Conservation (phyloP, 1,140 invertebrate species). For the Cylas formicarius region DNA sequence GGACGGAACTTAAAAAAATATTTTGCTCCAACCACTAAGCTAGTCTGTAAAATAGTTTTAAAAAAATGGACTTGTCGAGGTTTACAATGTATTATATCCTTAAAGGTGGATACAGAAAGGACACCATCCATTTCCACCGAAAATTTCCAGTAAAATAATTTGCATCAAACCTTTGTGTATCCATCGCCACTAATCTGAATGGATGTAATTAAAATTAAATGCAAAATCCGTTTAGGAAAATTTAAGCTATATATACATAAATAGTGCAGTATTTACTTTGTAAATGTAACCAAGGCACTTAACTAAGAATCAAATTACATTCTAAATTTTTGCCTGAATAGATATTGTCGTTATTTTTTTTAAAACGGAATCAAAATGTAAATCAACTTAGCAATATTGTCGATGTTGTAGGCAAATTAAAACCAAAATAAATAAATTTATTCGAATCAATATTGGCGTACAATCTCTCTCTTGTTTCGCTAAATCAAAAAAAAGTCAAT, state of each 20-base stretch:
- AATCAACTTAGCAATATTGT: too few species aligned
- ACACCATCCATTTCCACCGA: too few species aligned
- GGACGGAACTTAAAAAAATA: too few species aligned
- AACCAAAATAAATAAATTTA: slow-evolving; percentile 8
- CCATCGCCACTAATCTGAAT: neutral
- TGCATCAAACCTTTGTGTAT: slow-evolving; percentile 6
- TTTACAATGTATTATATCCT: too few species aligned
- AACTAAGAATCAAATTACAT: slow-evolving; percentile 25
- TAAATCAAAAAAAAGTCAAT: slow-evolving; percentile 8
- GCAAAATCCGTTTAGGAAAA: slow-evolving; percentile 18
- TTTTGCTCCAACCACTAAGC: too few species aligned
- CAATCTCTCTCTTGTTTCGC: too few species aligned
- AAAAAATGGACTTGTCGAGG: too few species aligned
- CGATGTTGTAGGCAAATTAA: too few species aligned
- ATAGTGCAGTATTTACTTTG: slow-evolving; percentile 12
- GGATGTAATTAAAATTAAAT: slow-evolving; percentile 1
- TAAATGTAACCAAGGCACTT: slow-evolving; percentile 12
- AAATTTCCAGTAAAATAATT: slow-evolving; percentile 12
- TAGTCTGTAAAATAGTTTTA: too few species aligned
- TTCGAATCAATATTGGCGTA: too few species aligned
- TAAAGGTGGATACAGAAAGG: too few species aligned
- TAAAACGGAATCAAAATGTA: slow-evolving; percentile 13
- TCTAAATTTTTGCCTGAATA: slow-evolving; percentile 35
- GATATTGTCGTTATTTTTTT: slow-evolving; percentile 11
- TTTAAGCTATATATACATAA: slow-evolving; percentile 13